phyloP scores from a whole-genome alignment of 2,797 vertebrate species.

The Mormyrus proboscirostris region DNA sequence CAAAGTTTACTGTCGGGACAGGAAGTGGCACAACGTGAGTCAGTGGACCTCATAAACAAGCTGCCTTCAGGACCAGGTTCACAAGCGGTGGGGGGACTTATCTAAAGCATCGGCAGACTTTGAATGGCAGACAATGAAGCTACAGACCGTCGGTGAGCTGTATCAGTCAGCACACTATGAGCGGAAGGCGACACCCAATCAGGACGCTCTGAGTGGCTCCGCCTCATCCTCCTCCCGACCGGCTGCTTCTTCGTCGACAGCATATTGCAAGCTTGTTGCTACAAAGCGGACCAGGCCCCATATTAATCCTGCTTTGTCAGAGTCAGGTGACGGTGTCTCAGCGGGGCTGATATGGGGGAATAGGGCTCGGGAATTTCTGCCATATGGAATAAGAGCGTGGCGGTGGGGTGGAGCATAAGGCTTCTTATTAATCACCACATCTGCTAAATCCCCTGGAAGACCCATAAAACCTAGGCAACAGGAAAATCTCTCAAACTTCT shows the following conservation, averaged over 20 bases:
- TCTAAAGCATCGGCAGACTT: background rate
- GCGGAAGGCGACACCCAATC: background rate
- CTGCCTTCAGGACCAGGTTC: background rate
- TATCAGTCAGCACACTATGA: background rate
- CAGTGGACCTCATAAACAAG: background rate
- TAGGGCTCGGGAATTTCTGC: background rate
- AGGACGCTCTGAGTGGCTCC: background rate
- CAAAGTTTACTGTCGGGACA: background rate
- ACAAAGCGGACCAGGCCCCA: background rate
- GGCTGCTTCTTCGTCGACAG: background rate
- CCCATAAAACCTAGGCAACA: background rate
- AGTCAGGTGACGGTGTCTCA: background rate
- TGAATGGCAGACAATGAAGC: background rate
- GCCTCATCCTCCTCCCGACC: background rate
- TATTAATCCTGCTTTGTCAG: background rate
- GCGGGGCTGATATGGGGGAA: background rate
- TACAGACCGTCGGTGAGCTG: background rate
- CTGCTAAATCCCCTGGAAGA: background rate
- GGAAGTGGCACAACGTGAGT: background rate
- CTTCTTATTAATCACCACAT: background rate
- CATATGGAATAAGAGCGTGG: background rate
- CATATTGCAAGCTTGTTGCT: background rate
- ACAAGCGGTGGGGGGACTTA: background rate
- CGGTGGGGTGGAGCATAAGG: background rate
- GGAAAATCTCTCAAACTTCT: background rate